Conservation (phyloP, 2,113 vertebrate species). For the Grammomys surdaster region DNA sequence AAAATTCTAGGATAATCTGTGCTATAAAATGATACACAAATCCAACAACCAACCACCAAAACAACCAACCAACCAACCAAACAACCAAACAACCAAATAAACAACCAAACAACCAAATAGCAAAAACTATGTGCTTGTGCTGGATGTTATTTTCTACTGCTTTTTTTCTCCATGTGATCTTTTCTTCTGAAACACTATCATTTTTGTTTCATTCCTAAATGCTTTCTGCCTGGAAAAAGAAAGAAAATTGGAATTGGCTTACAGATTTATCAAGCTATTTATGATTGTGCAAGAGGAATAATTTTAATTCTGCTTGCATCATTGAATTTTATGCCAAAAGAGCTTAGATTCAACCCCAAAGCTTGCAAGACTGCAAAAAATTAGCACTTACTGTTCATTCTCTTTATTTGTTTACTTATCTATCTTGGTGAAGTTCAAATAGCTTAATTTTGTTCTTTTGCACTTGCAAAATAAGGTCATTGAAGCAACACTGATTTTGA, state of each 20-base stretch:
- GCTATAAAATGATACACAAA: not conserved
- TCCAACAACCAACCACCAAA: not conserved
- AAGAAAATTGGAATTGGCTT: not conserved
- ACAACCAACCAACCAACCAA: not conserved
- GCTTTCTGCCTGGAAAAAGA: constrained; percentile 29
- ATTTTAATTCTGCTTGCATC: constrained; percentile 60
- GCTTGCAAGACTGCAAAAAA: not conserved
- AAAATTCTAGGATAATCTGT: not conserved
- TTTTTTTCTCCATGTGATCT: not conserved
- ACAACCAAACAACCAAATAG: not conserved
- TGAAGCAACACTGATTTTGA: constrained; percentile 67
- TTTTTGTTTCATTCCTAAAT: constrained; percentile 59
- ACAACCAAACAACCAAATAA: not conserved
- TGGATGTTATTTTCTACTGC: not conserved
- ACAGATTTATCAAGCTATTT: constrained; percentile 60
- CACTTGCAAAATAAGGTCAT: constrained; percentile 56
- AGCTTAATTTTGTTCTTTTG: constrained; percentile 69
- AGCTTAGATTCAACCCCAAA: constrained; percentile 65
- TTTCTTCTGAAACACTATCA: constrained; percentile 8
- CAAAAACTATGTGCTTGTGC: not conserved
- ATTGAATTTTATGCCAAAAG: constrained; percentile 62
- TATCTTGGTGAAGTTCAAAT: constrained; percentile 45
- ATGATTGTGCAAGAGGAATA: constrained; percentile 42
- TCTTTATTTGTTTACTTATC: constrained; percentile 33
- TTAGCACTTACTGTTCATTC: not conserved